Evolutionary conservation across 2,113 vertebrate species (phyloP), one percentile per base, ranked within the genome.

Genomic region (Arothron firmamentum): DNA sequence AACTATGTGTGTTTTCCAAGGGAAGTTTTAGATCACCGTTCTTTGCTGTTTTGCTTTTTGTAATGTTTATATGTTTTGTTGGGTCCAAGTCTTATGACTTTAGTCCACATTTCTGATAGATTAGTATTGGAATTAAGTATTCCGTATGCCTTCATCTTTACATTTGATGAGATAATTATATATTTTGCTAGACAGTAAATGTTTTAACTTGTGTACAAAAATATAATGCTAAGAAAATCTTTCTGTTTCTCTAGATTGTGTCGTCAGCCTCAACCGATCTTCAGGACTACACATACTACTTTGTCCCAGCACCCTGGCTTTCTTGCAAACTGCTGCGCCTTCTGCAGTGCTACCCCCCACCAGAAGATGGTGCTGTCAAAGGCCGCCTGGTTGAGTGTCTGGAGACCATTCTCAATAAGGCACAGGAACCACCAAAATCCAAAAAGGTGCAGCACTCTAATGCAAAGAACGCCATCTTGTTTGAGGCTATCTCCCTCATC

Each of bases 381-480:
- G 95, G 95, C 17, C 90, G 95, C 3, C 89, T 96, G 73, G 94
- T 95, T 1, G 95, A 96, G 82, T 96, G 95, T 75, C 84, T 96
- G 67, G 95, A 96, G 82, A 96, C 94, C 0, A 94, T 96, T 68
- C 92, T 96, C 45, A 96, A 96, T 83, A 96, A 96, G 81, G 95
- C 94, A 14, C 94, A 96, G 88, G 95, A 96, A 63, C 95, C 95
- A 0, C 95, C 95, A n/a, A 96, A 96, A 76, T 96, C 94, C 74
- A 96, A 96, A 88, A 96, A 96, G 84, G 95, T 96, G 48, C 95
- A 96, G 87, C 95, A 96, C 75, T 96, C 95, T 25, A 96, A 96
- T 0, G 95, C 95, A 58, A 96, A 96, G 89, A 96, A 96, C 0
- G 95, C 95, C 13, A 93, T 95, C 74, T 81, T 96, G 63, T 95